Evolutionary conservation across 1,140 invertebrate genomes (phyloP).

Genomic region (Macrosteles quadrilineatus): DNA sequence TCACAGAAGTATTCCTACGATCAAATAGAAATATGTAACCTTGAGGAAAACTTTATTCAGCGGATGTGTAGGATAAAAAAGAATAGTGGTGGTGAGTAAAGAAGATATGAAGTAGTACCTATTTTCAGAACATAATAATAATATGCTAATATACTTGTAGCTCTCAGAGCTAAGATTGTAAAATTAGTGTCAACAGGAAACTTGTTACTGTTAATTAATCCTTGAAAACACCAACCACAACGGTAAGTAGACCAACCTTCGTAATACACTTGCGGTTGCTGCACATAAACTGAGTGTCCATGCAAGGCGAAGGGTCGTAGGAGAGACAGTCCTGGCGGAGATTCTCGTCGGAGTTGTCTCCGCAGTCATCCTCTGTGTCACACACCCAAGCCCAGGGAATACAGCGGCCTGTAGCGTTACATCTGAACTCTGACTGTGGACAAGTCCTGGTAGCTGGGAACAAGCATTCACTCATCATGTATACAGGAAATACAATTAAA

Average conservation of each 20-base stretch:
- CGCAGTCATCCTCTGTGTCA: constrained; percentile 71
- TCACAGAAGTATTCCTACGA: constrained; percentile 61
- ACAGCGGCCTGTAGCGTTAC: constrained; percentile 67
- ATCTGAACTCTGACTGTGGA: constrained; percentile 57
- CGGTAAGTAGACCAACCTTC: too few species aligned
- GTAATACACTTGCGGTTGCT: constrained; percentile 59
- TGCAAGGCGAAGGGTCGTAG: constrained; percentile 25
- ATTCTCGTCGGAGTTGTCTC: constrained; percentile 60
- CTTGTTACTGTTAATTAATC: too few species aligned
- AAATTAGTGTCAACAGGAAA: too few species aligned
- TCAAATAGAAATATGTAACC: constrained; percentile 2
- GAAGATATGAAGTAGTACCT: too few species aligned
- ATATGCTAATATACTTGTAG: too few species aligned
- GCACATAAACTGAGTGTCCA: constrained; percentile 54
- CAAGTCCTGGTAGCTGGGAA: constrained; percentile 52
- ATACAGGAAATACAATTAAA: too few species aligned
- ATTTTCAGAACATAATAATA: too few species aligned
- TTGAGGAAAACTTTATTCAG: too few species aligned
- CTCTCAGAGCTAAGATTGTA: too few species aligned
- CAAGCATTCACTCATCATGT: not conserved
- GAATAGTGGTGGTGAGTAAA: too few species aligned
- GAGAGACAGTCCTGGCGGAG: constrained; percentile 38
- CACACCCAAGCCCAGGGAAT: constrained; percentile 71
- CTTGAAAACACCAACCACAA: too few species aligned
- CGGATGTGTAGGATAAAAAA: too few species aligned